Conservation (phyloP, 2,888 invertebrate genomes). For the Ptilodon capucinus region DNA sequence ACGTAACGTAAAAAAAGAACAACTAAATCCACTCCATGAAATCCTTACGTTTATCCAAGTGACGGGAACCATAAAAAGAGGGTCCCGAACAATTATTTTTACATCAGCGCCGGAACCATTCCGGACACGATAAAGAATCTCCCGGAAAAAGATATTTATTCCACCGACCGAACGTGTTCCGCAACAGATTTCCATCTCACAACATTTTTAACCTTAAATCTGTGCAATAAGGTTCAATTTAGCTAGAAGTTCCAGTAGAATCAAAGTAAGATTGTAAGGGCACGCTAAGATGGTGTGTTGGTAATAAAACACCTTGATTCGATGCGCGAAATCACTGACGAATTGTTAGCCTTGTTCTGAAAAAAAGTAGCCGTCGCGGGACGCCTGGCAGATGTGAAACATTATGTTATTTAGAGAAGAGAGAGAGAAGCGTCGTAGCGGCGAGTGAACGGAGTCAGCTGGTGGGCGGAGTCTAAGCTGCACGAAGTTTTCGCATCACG, state of each 20-base stretch:
- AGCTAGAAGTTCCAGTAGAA: neutral
- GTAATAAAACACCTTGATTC: constrained; percentile 63
- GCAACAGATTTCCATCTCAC: constrained; percentile 5
- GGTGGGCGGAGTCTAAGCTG: too few relatives aligned
- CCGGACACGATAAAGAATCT: constrained; percentile 61
- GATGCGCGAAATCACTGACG: constrained; percentile 64
- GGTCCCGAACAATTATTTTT: constrained; percentile 60
- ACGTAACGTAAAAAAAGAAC: constrained; percentile 26
- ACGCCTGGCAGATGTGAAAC: too few relatives aligned
- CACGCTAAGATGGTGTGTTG: constrained; percentile 48
- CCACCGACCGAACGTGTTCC: constrained; percentile 33
- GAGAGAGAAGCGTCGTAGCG: too few relatives aligned
- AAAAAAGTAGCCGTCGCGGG: too few relatives aligned
- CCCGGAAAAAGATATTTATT: constrained; percentile 60
- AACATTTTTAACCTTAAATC: constrained; percentile 24
- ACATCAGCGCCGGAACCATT: constrained; percentile 60
- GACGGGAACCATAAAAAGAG: constrained; percentile 46
- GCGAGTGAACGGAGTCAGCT: too few relatives aligned
- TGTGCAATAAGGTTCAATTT: constrained; percentile 17
- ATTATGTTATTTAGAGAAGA: too few relatives aligned
- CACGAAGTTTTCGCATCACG: too few relatives aligned
- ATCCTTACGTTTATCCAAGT: constrained; percentile 41
- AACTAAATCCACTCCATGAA: constrained; percentile 38
- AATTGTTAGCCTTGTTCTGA: constrained; percentile 64
- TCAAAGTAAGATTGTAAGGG: constrained; percentile 28